Conservation (phyloP, 1,140 invertebrate genomes). For the Drosophila rufa region DNA sequence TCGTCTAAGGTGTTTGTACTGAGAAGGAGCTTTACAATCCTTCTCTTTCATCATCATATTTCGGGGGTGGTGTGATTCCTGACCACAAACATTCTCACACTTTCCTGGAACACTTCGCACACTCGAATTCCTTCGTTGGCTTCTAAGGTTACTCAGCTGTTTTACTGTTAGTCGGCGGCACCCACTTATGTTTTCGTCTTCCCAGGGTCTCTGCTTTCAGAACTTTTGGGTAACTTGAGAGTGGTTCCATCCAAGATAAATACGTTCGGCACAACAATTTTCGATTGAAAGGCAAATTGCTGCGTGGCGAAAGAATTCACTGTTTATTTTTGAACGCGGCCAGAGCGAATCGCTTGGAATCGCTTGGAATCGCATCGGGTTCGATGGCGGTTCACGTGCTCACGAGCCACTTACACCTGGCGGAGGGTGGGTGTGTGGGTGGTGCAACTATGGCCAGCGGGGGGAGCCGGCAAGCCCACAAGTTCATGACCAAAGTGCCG, state of each 20-base stretch:
- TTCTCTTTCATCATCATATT: conserved; percentile 12
- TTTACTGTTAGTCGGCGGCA: conserved; percentile 51
- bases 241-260: conserved; percentile 23
- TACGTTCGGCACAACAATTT: conserved; percentile 28
- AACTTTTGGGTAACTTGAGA: conserved; percentile 40
- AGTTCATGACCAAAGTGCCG: conserved; percentile 82
- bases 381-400: conserved; percentile 32
- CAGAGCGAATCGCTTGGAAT: conserved; percentile 11
- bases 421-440: background rate
- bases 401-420: conserved; percentile 31
- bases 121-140: conserved; percentile 16
- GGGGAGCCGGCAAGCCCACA: conserved; percentile 51
- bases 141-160: conserved; percentile 54
- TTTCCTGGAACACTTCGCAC: conserved; percentile 30
- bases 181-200: conserved; percentile 35
- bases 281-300: conserved; percentile 13
- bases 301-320: conserved; percentile 30
- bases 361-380: background rate
- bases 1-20: background rate
- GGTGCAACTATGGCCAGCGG: conserved; percentile 13
- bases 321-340: conserved; percentile 32
- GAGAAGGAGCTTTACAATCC: background rate
- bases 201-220: conserved; percentile 42
- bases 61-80: conserved; percentile 19
- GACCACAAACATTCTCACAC: conserved; percentile 18